phyloP scores from a whole-genome alignment of 2,797 vertebrate genomes.

The Scleropages formosus region DNA sequence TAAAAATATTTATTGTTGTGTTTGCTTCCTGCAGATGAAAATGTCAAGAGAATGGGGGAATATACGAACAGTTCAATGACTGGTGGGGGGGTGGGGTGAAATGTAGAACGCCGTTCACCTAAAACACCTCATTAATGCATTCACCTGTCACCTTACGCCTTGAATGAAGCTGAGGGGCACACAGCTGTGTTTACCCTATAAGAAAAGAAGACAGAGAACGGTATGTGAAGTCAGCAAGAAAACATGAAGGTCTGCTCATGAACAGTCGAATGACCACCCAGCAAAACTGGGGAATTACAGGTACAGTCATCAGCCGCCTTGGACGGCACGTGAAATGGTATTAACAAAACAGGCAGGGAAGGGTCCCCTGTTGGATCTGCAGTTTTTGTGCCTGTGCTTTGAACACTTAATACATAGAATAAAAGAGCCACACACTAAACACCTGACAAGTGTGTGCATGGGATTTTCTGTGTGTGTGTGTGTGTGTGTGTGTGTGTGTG shows the following conservation, averaged over 20 bases:
- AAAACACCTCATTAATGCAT: conserved; percentile 51
- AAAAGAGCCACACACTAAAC: conserved; percentile 32
- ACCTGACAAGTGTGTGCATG: no score
- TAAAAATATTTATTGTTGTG: conserved; percentile 40
- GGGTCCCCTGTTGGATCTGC: conserved; percentile 13
- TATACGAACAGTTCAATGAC: conserved; percentile 13
- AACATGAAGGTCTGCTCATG: conserved; percentile 29
- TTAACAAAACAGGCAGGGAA: not conserved
- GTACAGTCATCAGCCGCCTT: conserved; percentile 64
- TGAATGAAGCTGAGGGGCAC: conserved; percentile 40
- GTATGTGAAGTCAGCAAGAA: conserved; percentile 22
- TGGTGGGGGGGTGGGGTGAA: conserved; percentile 39
- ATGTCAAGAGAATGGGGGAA: conserved; percentile 25
- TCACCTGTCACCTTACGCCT: conserved; percentile 57
- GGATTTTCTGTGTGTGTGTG: not conserved
- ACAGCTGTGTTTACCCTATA: conserved; percentile 8
- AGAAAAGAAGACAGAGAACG: conserved; percentile 18
- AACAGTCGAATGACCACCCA: conserved; percentile 28
- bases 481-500: not conserved
- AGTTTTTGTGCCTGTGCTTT: conserved; percentile 43
- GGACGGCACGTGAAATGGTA: conserved; percentile 53
- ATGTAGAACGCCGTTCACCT: conserved; percentile 34
- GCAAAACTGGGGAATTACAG: conserved; percentile 46
- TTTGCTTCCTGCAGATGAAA: conserved; percentile 28
- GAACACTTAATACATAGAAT: conserved; percentile 35